A percentile compares a stretch with the other conserved stretches of the same genome.
Evolutionary conservation across 2,888 invertebrate species (phyloP).

Genomic region (Eupithecia subumbrata): DNA sequence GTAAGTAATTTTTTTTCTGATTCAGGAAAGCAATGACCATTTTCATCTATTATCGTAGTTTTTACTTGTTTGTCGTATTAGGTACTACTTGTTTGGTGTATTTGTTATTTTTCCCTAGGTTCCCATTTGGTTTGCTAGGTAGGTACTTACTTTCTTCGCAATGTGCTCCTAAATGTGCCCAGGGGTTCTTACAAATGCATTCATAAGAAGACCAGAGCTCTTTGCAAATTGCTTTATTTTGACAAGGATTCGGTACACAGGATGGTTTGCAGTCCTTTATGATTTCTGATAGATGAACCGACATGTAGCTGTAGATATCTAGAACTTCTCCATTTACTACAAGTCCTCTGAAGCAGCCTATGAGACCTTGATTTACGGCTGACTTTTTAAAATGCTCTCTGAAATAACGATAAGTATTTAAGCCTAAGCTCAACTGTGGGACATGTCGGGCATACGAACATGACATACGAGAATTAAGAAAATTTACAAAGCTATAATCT

Average conservation of each 20-base stretch:
- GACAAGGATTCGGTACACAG: constrained; percentile 96
- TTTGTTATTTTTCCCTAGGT: background rate
- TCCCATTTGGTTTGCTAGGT: background rate
- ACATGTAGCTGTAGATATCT: constrained; percentile 96
- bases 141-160: constrained; percentile 95
- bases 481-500: too few species aligned
- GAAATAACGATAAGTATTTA: constrained; percentile 44
- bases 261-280: constrained; percentile 97
- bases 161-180: constrained; percentile 95
- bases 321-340: constrained; percentile 96
- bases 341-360: constrained; percentile 96
- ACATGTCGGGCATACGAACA: too few species aligned
- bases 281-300: constrained; percentile 95
- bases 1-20: background rate
- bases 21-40: background rate
- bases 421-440: too few species aligned
- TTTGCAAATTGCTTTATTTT: constrained; percentile 95
- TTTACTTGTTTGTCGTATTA: background rate
- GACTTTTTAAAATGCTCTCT: constrained; percentile 92
- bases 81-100: background rate
- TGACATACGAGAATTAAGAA: too few species aligned
- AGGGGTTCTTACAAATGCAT: constrained; percentile 95
- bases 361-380: constrained; percentile 93
- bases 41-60: background rate
- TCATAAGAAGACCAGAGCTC: constrained; percentile 96